Evolutionary conservation across 2,797 vertebrate species (phyloP).

Genomic region (Myotis findleyi): DNA sequence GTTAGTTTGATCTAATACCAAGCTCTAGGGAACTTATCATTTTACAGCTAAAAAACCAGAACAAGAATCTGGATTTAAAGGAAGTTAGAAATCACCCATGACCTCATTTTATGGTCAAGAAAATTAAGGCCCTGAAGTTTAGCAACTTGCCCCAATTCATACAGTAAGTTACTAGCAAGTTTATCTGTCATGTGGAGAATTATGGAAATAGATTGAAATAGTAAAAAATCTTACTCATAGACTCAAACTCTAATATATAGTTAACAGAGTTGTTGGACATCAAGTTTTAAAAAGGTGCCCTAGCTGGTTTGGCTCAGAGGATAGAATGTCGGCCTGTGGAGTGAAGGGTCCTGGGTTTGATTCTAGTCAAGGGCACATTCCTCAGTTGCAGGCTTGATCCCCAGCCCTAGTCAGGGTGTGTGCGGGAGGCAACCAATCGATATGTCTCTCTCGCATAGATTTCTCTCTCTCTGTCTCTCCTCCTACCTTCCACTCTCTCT

Average conservation of each 20-base stretch:
- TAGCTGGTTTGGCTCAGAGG: too few species aligned
- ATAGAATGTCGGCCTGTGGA: too few species aligned
- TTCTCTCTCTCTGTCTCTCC: too few species aligned
- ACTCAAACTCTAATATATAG: constrained; percentile 10
- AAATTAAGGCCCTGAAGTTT: constrained; percentile 48
- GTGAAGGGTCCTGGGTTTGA: too few species aligned
- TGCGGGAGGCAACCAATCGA: too few species aligned
- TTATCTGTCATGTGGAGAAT: constrained; percentile 21
- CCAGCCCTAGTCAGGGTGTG: too few species aligned
- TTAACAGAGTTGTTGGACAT: not conserved
- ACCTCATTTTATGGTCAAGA: constrained; percentile 60
- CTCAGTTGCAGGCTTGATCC: too few species aligned
- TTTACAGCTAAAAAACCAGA: constrained; percentile 65
- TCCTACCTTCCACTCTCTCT: too few species aligned
- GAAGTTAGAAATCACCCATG: constrained; percentile 54
- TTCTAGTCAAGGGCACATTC: too few species aligned
- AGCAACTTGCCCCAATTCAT: constrained; percentile 1
- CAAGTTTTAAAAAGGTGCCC: not conserved
- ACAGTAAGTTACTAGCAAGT: constrained; percentile 44
- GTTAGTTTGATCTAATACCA: constrained; percentile 59
- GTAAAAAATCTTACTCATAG: constrained; percentile 40
- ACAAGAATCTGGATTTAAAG: constrained; percentile 57
- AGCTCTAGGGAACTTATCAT: constrained; percentile 44
- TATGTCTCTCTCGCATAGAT: too few species aligned
- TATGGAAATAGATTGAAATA: constrained; percentile 40